phyloP scores from a whole-genome alignment of 2,113 vertebrate species.

The Amphiprion ocellaris region DNA sequence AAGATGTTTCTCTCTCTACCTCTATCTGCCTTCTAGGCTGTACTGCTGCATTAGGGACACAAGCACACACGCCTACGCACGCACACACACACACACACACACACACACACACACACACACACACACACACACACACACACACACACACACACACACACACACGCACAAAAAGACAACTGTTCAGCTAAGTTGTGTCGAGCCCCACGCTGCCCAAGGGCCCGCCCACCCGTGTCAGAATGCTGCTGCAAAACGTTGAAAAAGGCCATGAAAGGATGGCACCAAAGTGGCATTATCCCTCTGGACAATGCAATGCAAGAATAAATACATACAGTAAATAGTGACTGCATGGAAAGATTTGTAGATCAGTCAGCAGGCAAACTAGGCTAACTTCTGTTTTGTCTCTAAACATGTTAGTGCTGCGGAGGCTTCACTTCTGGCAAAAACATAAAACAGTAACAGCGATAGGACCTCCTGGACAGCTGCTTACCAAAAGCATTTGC shows the following conservation, averaged over 20 bases:
- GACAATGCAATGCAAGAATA: constrained; percentile 52
- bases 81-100: constrained; percentile 21
- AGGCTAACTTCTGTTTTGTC: constrained; percentile 30
- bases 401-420: constrained; percentile 25
- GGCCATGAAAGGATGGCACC: constrained; percentile 64
- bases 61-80: neutral
- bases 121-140: constrained; percentile 24
- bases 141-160: constrained; percentile 27
- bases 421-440: constrained; percentile 29
- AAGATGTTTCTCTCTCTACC: constrained; percentile 62
- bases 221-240: constrained; percentile 68
- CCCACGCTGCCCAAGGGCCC: constrained; percentile 49
- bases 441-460: neutral
- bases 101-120: constrained; percentile 30
- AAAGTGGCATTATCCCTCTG: constrained; percentile 65
- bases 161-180: constrained; percentile 30
- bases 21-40: constrained; percentile 73
- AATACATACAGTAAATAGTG: constrained; percentile 43
- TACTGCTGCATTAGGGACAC: constrained; percentile 64
- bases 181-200: constrained; percentile 54
- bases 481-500: constrained; percentile 13
- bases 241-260: constrained; percentile 59
- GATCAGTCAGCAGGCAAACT: constrained; percentile 35
- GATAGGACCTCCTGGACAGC: constrained; percentile 7
- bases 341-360: constrained; percentile 34